Conservation (phyloP, 2,113 vertebrate genomes). For the Ctenomys sociabilis region DNA sequence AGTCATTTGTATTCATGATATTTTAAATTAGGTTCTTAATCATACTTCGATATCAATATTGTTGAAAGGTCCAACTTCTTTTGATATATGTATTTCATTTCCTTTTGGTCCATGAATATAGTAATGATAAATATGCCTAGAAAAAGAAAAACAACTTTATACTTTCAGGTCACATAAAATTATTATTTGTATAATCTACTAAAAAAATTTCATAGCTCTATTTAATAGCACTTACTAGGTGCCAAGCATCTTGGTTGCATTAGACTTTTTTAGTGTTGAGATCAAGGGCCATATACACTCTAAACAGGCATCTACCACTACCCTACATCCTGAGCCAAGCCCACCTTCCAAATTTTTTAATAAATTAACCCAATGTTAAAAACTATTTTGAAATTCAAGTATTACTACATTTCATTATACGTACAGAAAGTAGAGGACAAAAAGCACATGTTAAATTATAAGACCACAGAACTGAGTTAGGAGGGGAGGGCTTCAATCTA, state of each 20-base stretch:
- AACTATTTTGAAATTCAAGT: constrained; percentile 42
- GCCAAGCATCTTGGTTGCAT: background rate
- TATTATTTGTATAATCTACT: background rate
- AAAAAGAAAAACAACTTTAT: constrained; percentile 73
- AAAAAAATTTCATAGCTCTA: background rate
- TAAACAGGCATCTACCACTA: too few species aligned
- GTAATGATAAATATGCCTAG: constrained; percentile 96
- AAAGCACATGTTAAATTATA: background rate
- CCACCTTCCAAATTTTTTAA: background rate
- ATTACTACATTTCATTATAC: background rate
- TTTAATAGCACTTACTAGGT: background rate
- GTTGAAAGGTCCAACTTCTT: constrained; percentile 73
- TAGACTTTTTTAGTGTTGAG: background rate
- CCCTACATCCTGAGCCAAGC: background rate
- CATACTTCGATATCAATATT: constrained; percentile 93
- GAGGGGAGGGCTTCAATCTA: background rate
- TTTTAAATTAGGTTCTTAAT: constrained; percentile 38
- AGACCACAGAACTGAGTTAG: background rate
- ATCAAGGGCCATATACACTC: background rate
- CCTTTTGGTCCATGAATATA: constrained; percentile 95
- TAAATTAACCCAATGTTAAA: constrained; percentile 1
- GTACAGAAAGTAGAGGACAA: background rate
- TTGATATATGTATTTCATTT: constrained; percentile 82
- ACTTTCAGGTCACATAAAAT: constrained; percentile 55
- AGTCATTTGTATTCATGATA: background rate